Evolutionary conservation across 1,140 invertebrate genomes (phyloP), one percentile per base, ranked within the genome.

Genomic region (Ips typographus): DNA sequence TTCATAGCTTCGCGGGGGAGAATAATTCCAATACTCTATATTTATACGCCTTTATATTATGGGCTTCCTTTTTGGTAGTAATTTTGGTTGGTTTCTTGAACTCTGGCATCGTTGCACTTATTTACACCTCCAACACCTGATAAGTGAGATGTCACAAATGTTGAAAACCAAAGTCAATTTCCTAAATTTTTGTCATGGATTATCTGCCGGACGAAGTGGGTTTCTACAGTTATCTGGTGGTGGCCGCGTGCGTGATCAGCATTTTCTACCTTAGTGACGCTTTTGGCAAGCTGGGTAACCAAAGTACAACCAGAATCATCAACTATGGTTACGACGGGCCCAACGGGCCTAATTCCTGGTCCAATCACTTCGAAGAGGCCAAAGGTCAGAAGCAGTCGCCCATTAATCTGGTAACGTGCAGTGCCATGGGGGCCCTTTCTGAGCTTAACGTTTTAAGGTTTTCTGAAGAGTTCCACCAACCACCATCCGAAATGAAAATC

Each of bases 321-420:
- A 55, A 51, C 36, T 75, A 75, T 53, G 67, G 69, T 2, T 75
- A 75, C 56, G 61, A 72, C 38, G 22, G 40, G 2, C 39, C 55
- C 51, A 70, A 71, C 44, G 73, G 76, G 56, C 64, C 74, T 47
- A 52, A 62, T 51, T n/a, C 64, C 22, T 61, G 75, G 76, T 74
- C 72, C 68, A 66, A 59, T 5, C 36, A 73, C 60, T 63, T 71
- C 40, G 22, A 59, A 2, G 69, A 60, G 53, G 73, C 70, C n/a
- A 59, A 42, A 51, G 73, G 70, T 37, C 66, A 66, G 47, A 71
- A 65, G 55, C 77, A 78, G 57, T 77, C 76, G 3, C 77, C 77
- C 1, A 75, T 78, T 5, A 76, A 78, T 61, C 65, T 78, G 37
- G 39, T 71, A 4, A 70, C 65, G 1, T 37, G 51, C 0, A 59